Base-by-base conservation (phyloP, 2,113 vertebrate genomes). In the Triplophysa tibetana region DNA sequence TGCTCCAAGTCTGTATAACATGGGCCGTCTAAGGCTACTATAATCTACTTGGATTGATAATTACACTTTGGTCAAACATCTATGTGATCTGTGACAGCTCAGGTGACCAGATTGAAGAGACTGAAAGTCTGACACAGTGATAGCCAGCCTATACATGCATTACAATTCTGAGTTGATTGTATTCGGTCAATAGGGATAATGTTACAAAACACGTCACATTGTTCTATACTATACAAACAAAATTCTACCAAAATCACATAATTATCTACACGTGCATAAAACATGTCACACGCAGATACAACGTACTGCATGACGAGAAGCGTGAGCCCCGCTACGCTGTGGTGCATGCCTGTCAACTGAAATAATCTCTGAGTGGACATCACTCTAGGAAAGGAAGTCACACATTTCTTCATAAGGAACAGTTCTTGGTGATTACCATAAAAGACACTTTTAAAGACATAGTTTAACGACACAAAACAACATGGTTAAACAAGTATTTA, bases 1-100 rank as follows among this genome's bases (percentile, higher is more conserved):
- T 38, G 54, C n/a, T 60, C 29, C 19, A 5, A 6, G 54, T 24
- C n/a, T 43, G 38, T 45, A 41, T 61, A 26, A 29, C 19, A 58
- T 10, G 52, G 2, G 21, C 24, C 26, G 4, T 63, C 16, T 41
- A 63, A 75, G 33, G 70, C 29, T 21, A 63, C 73, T 19, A 3
- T 75, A 63, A 75, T 75, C 73, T 63, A 19, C 43, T 62, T 14
- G 45, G 41, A 75, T 19, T 63, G 75, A 77, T 54, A 54, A 76
- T 50, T 33, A 64, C 74, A 21, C 60, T 65, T n/a, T 65, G 74
- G 13, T 75, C 38, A 54, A 76, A 23, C 26, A n/a, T 65, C 24
- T 50, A 48, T 11, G 9, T 45, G 43, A 45, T 26, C 21, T 45
- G 33, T 26, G 16, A 7, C 19, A 21, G 29, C 24, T 16, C 62